phyloP scores from a whole-genome alignment of 1,140 invertebrate species.

The Heliconius melpomene region DNA sequence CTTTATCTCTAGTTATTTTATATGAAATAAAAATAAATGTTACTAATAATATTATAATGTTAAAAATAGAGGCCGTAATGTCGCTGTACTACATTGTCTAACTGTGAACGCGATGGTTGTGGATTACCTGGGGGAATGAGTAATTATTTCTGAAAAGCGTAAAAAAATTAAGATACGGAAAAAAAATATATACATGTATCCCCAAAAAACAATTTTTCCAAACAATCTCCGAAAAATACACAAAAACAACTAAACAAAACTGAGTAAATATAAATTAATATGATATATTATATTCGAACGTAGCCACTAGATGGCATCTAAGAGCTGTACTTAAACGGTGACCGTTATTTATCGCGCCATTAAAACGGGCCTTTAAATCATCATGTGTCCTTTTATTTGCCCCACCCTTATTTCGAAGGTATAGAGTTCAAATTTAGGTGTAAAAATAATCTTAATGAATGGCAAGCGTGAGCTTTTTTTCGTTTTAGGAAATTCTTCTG shows the following conservation, averaged over 20 bases:
- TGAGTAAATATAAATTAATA: slow-evolving; percentile 9
- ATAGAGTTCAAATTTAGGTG: slow-evolving; percentile 16
- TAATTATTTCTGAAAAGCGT: neutral
- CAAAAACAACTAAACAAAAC: neutral
- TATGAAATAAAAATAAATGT: neutral
- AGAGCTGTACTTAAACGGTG: slow-evolving; percentile 61
- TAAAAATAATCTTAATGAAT: slow-evolving; percentile 63
- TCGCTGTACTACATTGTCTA: too few relatives aligned
- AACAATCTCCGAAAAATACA: neutral
- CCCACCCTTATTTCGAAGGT: slow-evolving; percentile 8
- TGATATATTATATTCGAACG: slow-evolving; percentile 17
- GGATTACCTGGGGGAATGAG: too few relatives aligned
- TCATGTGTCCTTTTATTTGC: slow-evolving; percentile 64
- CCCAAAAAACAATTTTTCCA: too few relatives aligned
- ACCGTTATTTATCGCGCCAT: slow-evolving; percentile 80
- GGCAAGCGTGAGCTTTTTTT: slow-evolving; percentile 63
- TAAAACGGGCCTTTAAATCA: slow-evolving; percentile 76
- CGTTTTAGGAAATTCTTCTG: slow-evolving; percentile 74
- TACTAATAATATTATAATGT: neutral
- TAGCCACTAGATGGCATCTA: slow-evolving; percentile 71
- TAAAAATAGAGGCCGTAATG: neutral
- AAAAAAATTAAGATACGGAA: too few relatives aligned
- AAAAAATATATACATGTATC: too few relatives aligned
- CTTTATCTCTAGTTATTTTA: neutral
- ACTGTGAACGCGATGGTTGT: too few relatives aligned